Evolutionary conservation across 2,113 vertebrate genomes (phyloP).

Genomic region (Catagonus wagneri): DNA sequence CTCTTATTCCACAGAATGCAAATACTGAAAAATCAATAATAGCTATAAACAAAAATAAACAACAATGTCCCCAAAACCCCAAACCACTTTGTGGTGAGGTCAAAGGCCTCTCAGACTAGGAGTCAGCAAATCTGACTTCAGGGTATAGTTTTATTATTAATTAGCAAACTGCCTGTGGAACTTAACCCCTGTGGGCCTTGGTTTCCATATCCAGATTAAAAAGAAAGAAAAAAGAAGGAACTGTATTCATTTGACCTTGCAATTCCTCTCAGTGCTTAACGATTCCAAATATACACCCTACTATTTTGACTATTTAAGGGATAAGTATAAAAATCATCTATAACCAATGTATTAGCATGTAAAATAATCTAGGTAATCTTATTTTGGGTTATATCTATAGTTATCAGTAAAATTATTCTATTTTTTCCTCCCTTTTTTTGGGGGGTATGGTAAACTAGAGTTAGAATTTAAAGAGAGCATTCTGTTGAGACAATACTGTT

Average conservation of each 20-base stretch:
- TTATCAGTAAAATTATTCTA: neutral
- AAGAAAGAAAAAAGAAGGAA: neutral
- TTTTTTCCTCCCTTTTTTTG: neutral
- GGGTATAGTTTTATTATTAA: neutral
- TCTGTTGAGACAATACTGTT: neutral
- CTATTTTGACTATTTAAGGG: neutral
- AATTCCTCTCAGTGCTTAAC: neutral
- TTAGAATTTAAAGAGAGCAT: neutral
- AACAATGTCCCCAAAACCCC: neutral
- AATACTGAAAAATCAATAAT: conserved; percentile 37
- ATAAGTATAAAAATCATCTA: neutral
- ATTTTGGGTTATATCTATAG: neutral
- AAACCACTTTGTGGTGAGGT: neutral
- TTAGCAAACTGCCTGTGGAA: neutral
- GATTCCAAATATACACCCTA: neutral
- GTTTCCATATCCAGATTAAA: neutral
- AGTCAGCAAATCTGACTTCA: neutral
- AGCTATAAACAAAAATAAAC: neutral
- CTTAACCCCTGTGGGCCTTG: neutral
- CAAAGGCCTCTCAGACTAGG: neutral
- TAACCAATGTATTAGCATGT: neutral
- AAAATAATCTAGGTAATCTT: neutral
- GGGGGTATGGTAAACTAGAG: neutral
- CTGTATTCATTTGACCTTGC: neutral
- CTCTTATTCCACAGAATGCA: neutral